phyloP scores from a whole-genome alignment of 2,888 invertebrate species.

The Drosophila ochracea region DNA sequence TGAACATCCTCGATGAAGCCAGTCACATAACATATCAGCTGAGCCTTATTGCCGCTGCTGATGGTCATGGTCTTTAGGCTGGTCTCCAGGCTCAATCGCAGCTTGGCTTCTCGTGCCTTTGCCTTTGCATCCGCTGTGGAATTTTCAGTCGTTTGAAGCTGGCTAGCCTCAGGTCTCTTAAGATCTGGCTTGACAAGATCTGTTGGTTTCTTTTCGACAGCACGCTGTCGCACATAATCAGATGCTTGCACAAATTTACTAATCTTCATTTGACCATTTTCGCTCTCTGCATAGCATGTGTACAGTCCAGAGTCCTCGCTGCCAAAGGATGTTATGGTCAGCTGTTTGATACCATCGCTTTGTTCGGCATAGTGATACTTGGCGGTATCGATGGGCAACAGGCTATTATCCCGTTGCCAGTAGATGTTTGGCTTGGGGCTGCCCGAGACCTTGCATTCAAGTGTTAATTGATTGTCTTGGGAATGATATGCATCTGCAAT shows the following conservation, averaged over 20 bases:
- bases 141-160: constrained; percentile 12
- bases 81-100: constrained; percentile 91
- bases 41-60: constrained; percentile 90
- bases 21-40: constrained; percentile 91
- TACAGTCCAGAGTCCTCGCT: constrained; percentile 90
- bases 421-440: constrained; percentile 89
- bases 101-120: constrained; percentile 86
- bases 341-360: constrained; percentile 89
- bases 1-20: constrained; percentile 89
- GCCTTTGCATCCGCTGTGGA: constrained; percentile 56
- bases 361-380: constrained; percentile 88
- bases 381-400: constrained; percentile 86
- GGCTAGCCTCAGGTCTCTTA: constrained; percentile 62
- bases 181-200: constrained; percentile 50
- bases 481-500: constrained; percentile 89
- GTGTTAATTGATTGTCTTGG: constrained; percentile 89
- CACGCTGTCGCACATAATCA: constrained; percentile 77
- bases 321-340: constrained; percentile 88
- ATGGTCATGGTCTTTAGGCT: constrained; percentile 91
- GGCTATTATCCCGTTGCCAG: constrained; percentile 90
- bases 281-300: constrained; percentile 91
- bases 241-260: constrained; percentile 83
- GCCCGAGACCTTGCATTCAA: constrained; percentile 92
- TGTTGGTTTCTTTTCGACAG: constrained; percentile 58
- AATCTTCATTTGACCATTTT: constrained; percentile 86